Base-by-base conservation (phyloP, 2,113 vertebrate species). In the Manacus vitellinus region DNA sequence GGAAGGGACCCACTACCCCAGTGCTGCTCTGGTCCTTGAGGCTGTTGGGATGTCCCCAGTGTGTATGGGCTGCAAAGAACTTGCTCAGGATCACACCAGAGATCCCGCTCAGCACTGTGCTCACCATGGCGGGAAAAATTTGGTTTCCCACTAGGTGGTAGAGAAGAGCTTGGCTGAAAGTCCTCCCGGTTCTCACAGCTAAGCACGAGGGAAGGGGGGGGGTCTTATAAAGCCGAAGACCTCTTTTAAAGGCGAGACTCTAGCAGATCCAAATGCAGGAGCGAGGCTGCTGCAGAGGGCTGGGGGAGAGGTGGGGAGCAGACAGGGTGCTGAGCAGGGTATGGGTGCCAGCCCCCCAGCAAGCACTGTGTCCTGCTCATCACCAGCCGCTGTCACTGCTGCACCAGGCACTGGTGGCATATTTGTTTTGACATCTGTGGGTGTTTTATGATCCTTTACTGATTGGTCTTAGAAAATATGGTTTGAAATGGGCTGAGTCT, bases 111-210 rank as follows among this genome's bases (percentile, higher is more conserved):
- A 35, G 46, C 23, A 27, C 20, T 5, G 14, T 1, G 17, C 44
- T 85, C 5, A 0, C 20, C 33, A 0, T 4, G 47, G 33, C 2
- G 7, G 78, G 89, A 92, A 75, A 72, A 67, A 70, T 10, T 55
- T 27, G 15, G 2, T 81, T 90, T 92, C 59, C 94, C 97, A 61
- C 96, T 94, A 97, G 97, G 88, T 97, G 97, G 96, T 95, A 88
- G 95, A 85, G 91, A 83, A 70, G 96, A 96, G 95, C 95, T 95
- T 90, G 80, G 33, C 44, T 92, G 65, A 65, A 90, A 85, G 67
- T 61, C 59, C n/a, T 86, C 73, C 30, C 0, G 8, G 33, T 59
- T 83, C 43, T 84, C 58, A 16, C 39, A 70, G 46, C 49, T 67
- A 46, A 93, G 51, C n/a, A 5, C 17, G 16, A 33, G 44, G 24